Base-by-base conservation (phyloP, 2,797 vertebrate genomes). In the Gallinago nigripennis region DNA sequence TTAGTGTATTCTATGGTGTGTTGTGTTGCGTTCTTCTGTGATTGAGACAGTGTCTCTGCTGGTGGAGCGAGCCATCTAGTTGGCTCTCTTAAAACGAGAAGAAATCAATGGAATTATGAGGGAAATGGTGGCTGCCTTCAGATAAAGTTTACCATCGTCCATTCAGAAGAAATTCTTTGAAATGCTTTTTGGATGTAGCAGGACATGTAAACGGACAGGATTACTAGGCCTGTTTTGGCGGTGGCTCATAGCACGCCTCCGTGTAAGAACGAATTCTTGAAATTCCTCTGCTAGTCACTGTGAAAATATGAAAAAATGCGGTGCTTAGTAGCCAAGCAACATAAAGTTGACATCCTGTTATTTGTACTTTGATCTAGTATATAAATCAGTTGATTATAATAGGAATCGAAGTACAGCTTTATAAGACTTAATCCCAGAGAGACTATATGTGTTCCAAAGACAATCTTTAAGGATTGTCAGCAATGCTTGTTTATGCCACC, bases 1-100 rank as follows among this genome's bases (percentile, higher is more conserved):
- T 70, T 33, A 6, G 17, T 64, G 3, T 65, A 0, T 82, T 84
- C 14, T 65, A 13, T 66, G 31, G 9, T 23, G 65, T 39, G 15
- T 64, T 0, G 0, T 0, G 30, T 39, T 68, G 8, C 0, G 0
- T 54, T 71, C 3, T 48, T 54, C 31, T 64, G 43, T 68, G 35
- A 7, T 3, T 73, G 54, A 16, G 27, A 17, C 7, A 41, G n/a
- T 19, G 12, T 63, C 12, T 61, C 23, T 5, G 2, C 7, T 9
- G 4, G 4, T 41, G 12, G 31, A 75, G 6, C 21, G 10, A 48
- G 8, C 20, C 5, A 0, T 57, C 21, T 41, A 23, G 23, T 13
- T 68, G 13, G 8, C 27, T 57, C 64, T 82, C 31, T 73, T 58
- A 53, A 70, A 91, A 86, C 9, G 28, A 63, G 20, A 83, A 88